Conservation (phyloP, 2,888 invertebrate species). For the Drosophila niveifrons region DNA sequence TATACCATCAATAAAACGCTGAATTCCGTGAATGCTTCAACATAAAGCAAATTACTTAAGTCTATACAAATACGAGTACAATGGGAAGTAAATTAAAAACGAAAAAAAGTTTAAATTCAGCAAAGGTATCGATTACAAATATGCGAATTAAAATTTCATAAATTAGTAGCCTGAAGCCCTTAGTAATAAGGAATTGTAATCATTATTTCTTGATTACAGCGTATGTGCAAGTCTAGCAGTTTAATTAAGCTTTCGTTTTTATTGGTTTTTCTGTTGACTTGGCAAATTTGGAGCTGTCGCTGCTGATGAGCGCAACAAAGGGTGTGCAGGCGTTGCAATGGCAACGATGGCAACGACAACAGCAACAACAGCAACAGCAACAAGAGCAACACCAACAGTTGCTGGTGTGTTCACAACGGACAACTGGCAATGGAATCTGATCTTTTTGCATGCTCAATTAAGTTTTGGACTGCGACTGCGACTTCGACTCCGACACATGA, state of each 20-base stretch:
- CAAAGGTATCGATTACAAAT: no score
- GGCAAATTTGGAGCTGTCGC: constrained; percentile 51
- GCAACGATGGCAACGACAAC: constrained; percentile 15
- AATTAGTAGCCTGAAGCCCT: no score
- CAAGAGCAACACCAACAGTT: constrained; percentile 10
- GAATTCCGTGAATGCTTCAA: no score
- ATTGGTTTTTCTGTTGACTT: constrained; percentile 42
- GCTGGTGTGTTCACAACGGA: constrained; percentile 1
- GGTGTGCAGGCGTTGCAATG: constrained; percentile 41
- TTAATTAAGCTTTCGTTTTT: not conserved
- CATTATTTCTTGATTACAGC: not conserved
- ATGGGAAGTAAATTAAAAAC: no score
- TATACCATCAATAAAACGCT: no score
- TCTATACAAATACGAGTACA: no score
- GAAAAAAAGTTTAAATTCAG: no score
- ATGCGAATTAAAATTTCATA: no score
- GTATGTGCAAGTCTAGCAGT: not conserved
- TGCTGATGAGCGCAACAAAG: constrained; percentile 37
- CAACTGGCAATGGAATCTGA: constrained; percentile 63
- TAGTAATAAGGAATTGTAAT: no score
- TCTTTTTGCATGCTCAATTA: constrained; percentile 78
- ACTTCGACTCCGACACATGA: constrained; percentile 46
- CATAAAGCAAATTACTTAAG: no score
- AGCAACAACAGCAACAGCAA: constrained; percentile 18
- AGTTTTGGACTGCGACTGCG: constrained; percentile 62